phyloP scores from a whole-genome alignment of 2,113 vertebrate genomes.

The Eulemur rufifrons region DNA sequence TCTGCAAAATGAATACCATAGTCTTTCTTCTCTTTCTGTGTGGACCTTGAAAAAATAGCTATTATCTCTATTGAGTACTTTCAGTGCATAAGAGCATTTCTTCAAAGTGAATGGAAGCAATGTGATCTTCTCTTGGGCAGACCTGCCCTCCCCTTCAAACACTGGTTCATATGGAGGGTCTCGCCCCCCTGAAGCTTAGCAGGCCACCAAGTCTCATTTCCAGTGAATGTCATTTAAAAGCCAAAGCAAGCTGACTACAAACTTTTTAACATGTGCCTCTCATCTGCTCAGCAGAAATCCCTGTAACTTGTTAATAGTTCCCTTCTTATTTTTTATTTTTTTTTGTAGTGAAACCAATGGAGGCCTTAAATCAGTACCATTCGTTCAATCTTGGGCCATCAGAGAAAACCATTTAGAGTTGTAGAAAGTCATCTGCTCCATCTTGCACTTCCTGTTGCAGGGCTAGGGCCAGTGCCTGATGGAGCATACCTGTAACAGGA shows the following conservation, averaged over 20 bases:
- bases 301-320: conserved; percentile 64
- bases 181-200: conserved; percentile 16
- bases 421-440: conserved; percentile 59
- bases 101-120: conserved; percentile 18
- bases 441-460: not conserved
- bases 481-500: not conserved
- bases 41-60: not conserved
- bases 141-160: not conserved
- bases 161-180: not conserved
- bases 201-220: conserved; percentile 72
- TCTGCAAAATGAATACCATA: not conserved
- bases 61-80: not conserved
- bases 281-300: conserved; percentile 56
- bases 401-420: conserved; percentile 69
- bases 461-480: not conserved
- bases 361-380: conserved; percentile 72
- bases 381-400: conserved; percentile 36
- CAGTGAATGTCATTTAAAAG: conserved; percentile 72
- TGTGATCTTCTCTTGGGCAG: not conserved
- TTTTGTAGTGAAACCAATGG: conserved; percentile 71
- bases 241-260: conserved; percentile 72
- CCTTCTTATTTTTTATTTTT: not conserved
- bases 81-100: not conserved
- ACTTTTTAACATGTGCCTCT: conserved; percentile 67
- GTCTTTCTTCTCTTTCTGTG: not conserved